phyloP scores from a whole-genome alignment of 2,113 vertebrate species.

The Tupaia tana region DNA sequence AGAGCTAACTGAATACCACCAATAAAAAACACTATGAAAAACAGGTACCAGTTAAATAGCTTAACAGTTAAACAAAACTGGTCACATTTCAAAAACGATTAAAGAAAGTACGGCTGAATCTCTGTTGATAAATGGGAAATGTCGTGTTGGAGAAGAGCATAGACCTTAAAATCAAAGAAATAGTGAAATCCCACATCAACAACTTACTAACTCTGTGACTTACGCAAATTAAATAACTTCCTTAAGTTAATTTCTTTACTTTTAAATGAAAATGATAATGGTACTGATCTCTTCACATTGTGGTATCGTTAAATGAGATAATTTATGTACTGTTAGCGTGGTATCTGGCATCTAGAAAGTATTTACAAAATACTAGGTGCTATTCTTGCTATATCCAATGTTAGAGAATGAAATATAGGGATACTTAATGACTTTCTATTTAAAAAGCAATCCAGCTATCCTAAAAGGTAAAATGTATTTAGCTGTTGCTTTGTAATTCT shows the following conservation, averaged over 20 bases:
- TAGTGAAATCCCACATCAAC: slow-evolving; percentile 44
- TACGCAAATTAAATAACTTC: slow-evolving; percentile 62
- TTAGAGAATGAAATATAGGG: slow-evolving; percentile 8
- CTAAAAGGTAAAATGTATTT: slow-evolving; percentile 19
- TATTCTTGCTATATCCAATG: slow-evolving; percentile 30
- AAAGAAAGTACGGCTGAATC: slow-evolving; percentile 56
- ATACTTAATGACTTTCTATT: not conserved
- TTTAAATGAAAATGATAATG: slow-evolving; percentile 44
- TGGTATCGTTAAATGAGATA: not conserved
- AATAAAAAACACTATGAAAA: slow-evolving; percentile 65
- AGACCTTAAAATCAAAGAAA: slow-evolving; percentile 52
- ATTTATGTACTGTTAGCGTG: not conserved
- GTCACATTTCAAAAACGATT: slow-evolving; percentile 61
- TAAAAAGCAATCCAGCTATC: not conserved
- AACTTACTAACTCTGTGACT: not conserved
- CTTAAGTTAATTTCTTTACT: slow-evolving; percentile 3
- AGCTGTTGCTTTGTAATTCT: not conserved
- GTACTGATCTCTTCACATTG: not conserved
- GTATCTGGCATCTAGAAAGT: not conserved
- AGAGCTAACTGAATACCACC: slow-evolving; percentile 39
- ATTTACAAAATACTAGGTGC: slow-evolving; percentile 9
- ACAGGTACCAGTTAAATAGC: slow-evolving; percentile 33
- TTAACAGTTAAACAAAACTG: slow-evolving; percentile 67
- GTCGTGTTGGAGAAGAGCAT: not conserved
- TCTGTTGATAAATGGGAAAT: slow-evolving; percentile 54